These are phyloP conservation scores for Drosophila meridiana DNA, from an alignment of 2,888 invertebrate species.

Conservation along the genomic window DNA sequence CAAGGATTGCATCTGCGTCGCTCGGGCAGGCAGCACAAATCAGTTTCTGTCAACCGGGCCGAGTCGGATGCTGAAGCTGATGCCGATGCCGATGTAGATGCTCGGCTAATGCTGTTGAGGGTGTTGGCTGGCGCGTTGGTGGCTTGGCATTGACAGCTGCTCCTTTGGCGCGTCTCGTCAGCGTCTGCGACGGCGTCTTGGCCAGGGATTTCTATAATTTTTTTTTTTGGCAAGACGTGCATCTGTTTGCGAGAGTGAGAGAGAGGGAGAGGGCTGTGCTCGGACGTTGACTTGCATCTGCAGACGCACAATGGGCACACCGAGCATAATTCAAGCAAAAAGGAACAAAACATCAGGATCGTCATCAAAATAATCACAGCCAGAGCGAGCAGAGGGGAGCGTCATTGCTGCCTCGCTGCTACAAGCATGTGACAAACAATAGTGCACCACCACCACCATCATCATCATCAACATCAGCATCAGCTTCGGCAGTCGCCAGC, in stretches of 20 bases:
- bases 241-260: conserved; percentile 61
- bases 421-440: conserved; percentile 58
- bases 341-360: conserved; percentile 53
- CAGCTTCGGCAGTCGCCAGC: conserved; percentile 40
- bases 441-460: conserved; percentile 55
- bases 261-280: conserved; percentile 27
- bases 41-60: conserved; percentile 71
- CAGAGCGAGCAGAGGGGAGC: conserved; percentile 27
- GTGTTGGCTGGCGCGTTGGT: conserved; percentile 78
- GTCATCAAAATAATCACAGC: conserved; percentile 67
- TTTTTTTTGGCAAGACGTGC: conserved; percentile 71
- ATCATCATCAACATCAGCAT: not conserved
- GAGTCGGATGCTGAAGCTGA: conserved; percentile 27
- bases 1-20: conserved; percentile 66
- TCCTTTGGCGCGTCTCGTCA: conserved; percentile 69
- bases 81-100: conserved; percentile 22
- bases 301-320: conserved; percentile 69
- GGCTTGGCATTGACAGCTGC: conserved; percentile 75
- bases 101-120: conserved; percentile 56
- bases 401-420: conserved; percentile 10
- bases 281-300: conserved; percentile 84
- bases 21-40: conserved; percentile 60
- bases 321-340: conserved; percentile 57
- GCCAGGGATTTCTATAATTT: conserved; percentile 51
- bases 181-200: conserved; percentile 25